Percentiles rank a stretch among this genome's conserved stretches.
Evolutionary conservation across 2,888 invertebrate species (phyloP).

Genomic region (Rotaria socialis): DNA sequence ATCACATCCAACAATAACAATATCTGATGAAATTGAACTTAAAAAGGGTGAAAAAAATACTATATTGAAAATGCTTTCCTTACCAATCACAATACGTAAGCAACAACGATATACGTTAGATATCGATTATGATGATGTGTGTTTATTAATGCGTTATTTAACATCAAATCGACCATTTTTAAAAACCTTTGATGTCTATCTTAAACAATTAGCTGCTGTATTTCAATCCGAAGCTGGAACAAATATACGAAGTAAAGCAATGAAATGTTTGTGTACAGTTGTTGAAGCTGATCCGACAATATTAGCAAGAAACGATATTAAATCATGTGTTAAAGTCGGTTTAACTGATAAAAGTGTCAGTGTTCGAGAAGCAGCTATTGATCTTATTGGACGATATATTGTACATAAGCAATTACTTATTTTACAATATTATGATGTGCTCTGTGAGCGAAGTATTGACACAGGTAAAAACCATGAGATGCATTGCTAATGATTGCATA

Average conservation of each 20-base stretch:
- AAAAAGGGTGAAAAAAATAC: background rate
- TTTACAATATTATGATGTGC: constrained; percentile 89
- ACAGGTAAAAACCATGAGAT: constrained; percentile 65
- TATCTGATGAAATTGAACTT: background rate
- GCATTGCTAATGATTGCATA: too few relatives aligned
- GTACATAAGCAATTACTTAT: constrained; percentile 90
- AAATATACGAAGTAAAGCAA: constrained; percentile 92
- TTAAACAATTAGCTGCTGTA: constrained; percentile 65
- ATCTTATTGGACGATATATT: constrained; percentile 96
- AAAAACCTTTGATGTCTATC: constrained; percentile 87
- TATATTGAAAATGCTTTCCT: background rate
- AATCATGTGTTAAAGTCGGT: constrained; percentile 76
- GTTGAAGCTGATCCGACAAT: constrained; percentile 86
- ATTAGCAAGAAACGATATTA: constrained; percentile 57
- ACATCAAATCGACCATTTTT: constrained; percentile 95
- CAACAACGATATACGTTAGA: background rate
- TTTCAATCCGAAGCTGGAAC: constrained; percentile 61
- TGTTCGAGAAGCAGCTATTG: constrained; percentile 95
- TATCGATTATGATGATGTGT: constrained; percentile 59
- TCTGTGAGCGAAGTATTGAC: constrained; percentile 59
- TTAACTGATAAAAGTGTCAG: constrained; percentile 96
- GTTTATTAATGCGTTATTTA: constrained; percentile 64
- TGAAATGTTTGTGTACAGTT: constrained; percentile 96
- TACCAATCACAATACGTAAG: background rate
- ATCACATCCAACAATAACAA: background rate